phyloP scores from a whole-genome alignment of 1,140 invertebrate species.

The Cataglyphis hispanica region DNA sequence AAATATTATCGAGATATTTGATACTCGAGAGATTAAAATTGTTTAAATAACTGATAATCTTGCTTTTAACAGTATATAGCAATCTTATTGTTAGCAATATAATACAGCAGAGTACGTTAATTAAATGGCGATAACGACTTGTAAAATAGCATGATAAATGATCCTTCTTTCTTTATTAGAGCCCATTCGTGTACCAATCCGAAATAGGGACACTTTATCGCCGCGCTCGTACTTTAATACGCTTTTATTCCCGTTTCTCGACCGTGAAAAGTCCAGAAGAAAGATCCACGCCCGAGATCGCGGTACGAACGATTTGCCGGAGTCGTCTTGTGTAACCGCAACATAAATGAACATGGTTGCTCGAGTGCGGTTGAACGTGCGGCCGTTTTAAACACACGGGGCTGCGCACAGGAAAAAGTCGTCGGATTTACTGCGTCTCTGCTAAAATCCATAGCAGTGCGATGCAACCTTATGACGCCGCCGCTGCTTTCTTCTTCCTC shows the following conservation, averaged over 20 bases:
- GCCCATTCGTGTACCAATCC: constrained; percentile 24
- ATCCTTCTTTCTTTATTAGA: constrained; percentile 33
- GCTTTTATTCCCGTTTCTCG: constrained; percentile 52
- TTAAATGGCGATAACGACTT: constrained; percentile 33
- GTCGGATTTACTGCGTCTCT: constrained; percentile 56
- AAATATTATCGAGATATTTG: background rate
- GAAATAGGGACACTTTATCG: constrained; percentile 65
- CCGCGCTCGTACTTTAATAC: constrained; percentile 56
- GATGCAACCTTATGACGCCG: constrained; percentile 31
- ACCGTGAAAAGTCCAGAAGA: constrained; percentile 59
- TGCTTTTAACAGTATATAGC: background rate
- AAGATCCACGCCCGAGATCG: constrained; percentile 67
- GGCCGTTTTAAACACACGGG: constrained; percentile 68
- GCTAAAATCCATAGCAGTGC: constrained; percentile 19
- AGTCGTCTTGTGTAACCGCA: constrained; percentile 67
- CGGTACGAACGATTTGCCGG: constrained; percentile 67
- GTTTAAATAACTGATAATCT: background rate
- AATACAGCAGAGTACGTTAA: background rate
- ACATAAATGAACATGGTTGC: constrained; percentile 71
- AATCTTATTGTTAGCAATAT: background rate
- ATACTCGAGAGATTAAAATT: background rate
- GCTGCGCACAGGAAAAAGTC: constrained; percentile 33
- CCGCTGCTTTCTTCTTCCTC: background rate
- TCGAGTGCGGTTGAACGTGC: constrained; percentile 56
- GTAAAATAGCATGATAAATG: constrained; percentile 47